Base-by-base conservation (phyloP, 2,797 vertebrate species). In the Scolopax bukidnonensis region DNA sequence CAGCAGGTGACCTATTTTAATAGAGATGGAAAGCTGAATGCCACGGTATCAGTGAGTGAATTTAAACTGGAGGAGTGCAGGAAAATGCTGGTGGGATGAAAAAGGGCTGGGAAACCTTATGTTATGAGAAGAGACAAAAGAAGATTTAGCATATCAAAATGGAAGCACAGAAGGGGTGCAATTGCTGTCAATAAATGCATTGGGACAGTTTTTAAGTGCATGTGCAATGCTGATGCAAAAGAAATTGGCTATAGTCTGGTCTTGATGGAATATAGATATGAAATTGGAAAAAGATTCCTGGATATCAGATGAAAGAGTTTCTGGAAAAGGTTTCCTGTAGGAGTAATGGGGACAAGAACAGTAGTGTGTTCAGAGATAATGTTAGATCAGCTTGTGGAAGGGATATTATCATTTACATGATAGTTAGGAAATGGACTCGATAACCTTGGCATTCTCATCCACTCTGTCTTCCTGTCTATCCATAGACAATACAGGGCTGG, bases 381-480 rank as follows among this genome's bases (percentile, higher is more conserved):
- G 27, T 64, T 84, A 74, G 74, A 73, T 86, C 20, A 40, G 69
- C 36, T 69, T 69, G 80, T 51, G 54, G 76, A 93, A 86, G 41
- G 83, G 84, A 56, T 90, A 61, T 91, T 90, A 86, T 84, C 17
- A 68, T 95, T 90, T 83, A 83, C 23, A 10, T 82, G 89, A 56
- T 84, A 76, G 84, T 95, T 93, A 88, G 73, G 94, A 90, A 95
- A 80, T 16, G 20, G 68, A 77, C 84, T 41, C 0, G 61, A 84
- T 95, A 94, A 96, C 87, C 91, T 91, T 7, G 1, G 45, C 57
- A 41, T 86, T 88, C 83, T 69, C 50, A 51, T 75, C 61, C 73
- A 80, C 89, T 95, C 78, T 84, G 68, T 93, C 87, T 90, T 95
- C 91, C 75, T 95, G 87, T 92, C 84, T 93, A 1, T 92, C 90